Percentiles rank a stretch among this genome's conserved stretches.
phyloP scores from a whole-genome alignment of 2,113 vertebrate genomes.

The Brachyhypopomus gauderio region DNA sequence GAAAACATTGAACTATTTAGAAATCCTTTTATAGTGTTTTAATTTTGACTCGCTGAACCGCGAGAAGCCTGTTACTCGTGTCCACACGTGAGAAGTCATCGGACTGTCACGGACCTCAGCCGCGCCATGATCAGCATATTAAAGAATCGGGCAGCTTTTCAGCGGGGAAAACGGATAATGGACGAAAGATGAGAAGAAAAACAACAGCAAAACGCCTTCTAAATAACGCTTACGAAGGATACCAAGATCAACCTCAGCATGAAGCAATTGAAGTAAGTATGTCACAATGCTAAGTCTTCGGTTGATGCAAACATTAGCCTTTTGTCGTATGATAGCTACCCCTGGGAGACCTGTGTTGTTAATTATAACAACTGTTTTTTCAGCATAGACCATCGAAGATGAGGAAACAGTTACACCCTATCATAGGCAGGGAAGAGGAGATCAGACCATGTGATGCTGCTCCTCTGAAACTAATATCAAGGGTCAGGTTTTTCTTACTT shows the following conservation, averaged over 20 bases:
- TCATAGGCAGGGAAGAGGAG: slow-evolving; percentile 48
- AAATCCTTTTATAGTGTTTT: not conserved
- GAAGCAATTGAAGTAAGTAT: slow-evolving; percentile 50
- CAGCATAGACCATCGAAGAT: slow-evolving; percentile 54
- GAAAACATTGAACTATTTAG: not conserved
- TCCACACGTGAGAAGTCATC: slow-evolving; percentile 38
- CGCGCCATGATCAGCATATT: slow-evolving; percentile 53
- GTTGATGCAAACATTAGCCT: slow-evolving; percentile 54
- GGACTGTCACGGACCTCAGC: slow-evolving; percentile 39
- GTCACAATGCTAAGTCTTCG: slow-evolving; percentile 37
- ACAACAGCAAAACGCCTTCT: slow-evolving; percentile 60
- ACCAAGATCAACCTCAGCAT: slow-evolving; percentile 36
- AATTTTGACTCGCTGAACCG: not conserved
- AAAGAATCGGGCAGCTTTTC: slow-evolving; percentile 38
- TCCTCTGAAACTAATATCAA: slow-evolving; percentile 55
- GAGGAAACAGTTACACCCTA: slow-evolving; percentile 48
- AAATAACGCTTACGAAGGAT: slow-evolving; percentile 48
- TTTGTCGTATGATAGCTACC: slow-evolving; percentile 30
- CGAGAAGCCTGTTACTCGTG: not conserved
- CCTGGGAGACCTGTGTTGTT: slow-evolving; percentile 43
- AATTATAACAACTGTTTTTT: slow-evolving; percentile 58
- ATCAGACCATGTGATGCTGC: slow-evolving; percentile 45
- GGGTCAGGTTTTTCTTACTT: slow-evolving; percentile 52
- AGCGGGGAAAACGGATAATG: slow-evolving; percentile 51
- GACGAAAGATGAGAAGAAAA: slow-evolving; percentile 60